Conservation (phyloP, 2,113 vertebrate genomes). For the Planiliza haematocheilus region DNA sequence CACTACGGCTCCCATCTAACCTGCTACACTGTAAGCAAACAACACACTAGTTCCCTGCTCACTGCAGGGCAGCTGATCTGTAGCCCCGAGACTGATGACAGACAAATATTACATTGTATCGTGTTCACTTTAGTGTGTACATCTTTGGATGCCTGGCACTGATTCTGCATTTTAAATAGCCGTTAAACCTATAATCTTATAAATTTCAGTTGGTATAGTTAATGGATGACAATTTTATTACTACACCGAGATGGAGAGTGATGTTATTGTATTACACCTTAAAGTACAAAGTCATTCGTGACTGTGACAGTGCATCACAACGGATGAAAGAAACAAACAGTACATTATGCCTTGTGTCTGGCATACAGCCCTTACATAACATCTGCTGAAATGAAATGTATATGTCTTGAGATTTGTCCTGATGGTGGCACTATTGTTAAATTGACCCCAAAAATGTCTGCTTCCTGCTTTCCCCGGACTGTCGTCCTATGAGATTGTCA, state of each 20-base stretch:
- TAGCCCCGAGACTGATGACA: too few relatives aligned
- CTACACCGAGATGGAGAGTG: too few relatives aligned
- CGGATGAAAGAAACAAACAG: neutral
- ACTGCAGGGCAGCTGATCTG: too few relatives aligned
- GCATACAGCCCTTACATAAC: neutral
- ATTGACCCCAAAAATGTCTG: constrained; percentile 51
- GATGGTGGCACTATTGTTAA: constrained; percentile 24
- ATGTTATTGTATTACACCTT: too few relatives aligned
- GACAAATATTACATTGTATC: too few relatives aligned
- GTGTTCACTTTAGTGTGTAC: too few relatives aligned
- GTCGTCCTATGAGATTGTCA: constrained; percentile 29
- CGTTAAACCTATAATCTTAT: too few relatives aligned
- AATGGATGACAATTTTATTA: too few relatives aligned
- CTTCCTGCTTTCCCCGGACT: constrained; percentile 13
- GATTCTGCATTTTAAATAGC: too few relatives aligned
- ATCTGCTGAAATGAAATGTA: neutral
- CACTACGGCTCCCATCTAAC: neutral
- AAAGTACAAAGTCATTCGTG: neutral
- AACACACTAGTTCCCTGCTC: too few relatives aligned
- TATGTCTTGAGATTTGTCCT: constrained; percentile 3
- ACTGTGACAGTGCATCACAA: neutral
- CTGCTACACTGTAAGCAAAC: neutral
- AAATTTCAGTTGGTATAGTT: too few relatives aligned
- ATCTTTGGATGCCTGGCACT: too few relatives aligned
- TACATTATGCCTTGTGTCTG: neutral